Percentiles rank a stretch among this genome's conserved stretches.
Evolutionary conservation across 2,797 vertebrate species (phyloP).

Genomic region (Eulemur coronatus): DNA sequence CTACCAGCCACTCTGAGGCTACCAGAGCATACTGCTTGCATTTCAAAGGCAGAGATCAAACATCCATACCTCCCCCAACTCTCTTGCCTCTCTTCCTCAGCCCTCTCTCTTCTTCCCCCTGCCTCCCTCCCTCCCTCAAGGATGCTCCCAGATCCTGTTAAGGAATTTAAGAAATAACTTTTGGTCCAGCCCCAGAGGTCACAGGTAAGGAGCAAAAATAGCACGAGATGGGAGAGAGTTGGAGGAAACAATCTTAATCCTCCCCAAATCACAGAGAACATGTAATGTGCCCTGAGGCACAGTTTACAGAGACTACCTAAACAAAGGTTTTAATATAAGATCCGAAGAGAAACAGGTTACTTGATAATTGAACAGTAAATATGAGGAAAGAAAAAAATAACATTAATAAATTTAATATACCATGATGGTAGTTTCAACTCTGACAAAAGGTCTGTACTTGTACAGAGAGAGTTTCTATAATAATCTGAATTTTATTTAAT

Average conservation of each 20-base stretch:
- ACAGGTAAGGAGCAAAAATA: background rate
- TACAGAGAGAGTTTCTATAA: background rate
- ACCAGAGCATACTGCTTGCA: constrained; percentile 81
- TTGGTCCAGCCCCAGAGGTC: constrained; percentile 66
- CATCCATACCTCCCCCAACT: background rate
- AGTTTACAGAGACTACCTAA: constrained; percentile 57
- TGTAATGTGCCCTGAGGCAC: constrained; percentile 55
- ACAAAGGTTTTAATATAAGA: constrained; percentile 41
- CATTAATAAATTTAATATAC: background rate
- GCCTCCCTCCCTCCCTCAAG: background rate
- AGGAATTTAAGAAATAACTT: constrained; percentile 79
- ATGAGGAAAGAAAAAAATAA: constrained; percentile 34
- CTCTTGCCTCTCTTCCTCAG: background rate
- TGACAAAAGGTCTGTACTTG: background rate
- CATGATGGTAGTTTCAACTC: background rate
- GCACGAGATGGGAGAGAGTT: background rate
- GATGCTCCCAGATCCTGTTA: constrained; percentile 61
- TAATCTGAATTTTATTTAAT: background rate
- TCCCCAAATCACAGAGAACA: constrained; percentile 49
- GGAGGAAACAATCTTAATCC: constrained; percentile 34
- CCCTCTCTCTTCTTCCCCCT: background rate
- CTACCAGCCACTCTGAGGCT: constrained; percentile 77
- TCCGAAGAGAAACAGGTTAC: constrained; percentile 57
- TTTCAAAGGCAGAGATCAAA: constrained; percentile 83
- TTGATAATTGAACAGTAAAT: constrained; percentile 70